Percentiles rank a stretch among this genome's conserved stretches.
Evolutionary conservation across 2,888 invertebrate genomes (phyloP).

Genomic region (Microctonus brassicae): DNA sequence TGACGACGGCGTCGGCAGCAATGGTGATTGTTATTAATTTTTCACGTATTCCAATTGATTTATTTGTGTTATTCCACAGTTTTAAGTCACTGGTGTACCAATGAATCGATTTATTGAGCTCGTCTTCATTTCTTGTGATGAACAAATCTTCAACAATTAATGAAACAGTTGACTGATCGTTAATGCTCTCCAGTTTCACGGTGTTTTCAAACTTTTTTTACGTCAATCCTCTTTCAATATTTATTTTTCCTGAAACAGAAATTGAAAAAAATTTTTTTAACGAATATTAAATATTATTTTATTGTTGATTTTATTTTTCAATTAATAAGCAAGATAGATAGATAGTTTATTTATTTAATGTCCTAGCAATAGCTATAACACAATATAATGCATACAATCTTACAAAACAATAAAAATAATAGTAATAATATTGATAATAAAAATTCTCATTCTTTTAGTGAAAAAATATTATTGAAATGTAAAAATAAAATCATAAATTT

Average conservation of each 20-base stretch:
- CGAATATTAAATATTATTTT: too few relatives aligned
- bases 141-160: slow-evolving; percentile 21
- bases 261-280: too few relatives aligned
- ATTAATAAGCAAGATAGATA: too few relatives aligned
- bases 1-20: slow-evolving; percentile 40
- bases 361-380: too few relatives aligned
- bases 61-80: background rate
- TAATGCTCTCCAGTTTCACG: slow-evolving; percentile 22
- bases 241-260: slow-evolving; percentile 13
- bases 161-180: slow-evolving; percentile 6
- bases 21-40: background rate
- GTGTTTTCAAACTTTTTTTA: background rate
- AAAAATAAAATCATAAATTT: too few relatives aligned
- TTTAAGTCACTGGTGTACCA: slow-evolving; percentile 58
- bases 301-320: too few relatives aligned
- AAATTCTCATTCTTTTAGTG: background rate
- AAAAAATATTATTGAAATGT: too few relatives aligned
- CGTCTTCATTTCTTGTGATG: slow-evolving; percentile 46
- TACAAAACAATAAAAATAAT: too few relatives aligned
- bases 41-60: background rate
- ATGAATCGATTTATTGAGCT: slow-evolving; percentile 49
- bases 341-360: too few relatives aligned
- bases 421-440: background rate
- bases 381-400: too few relatives aligned
- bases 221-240: background rate